Evolutionary conservation across 2,113 vertebrate genomes (phyloP).

Genomic region (Syngnathus floridae): DNA sequence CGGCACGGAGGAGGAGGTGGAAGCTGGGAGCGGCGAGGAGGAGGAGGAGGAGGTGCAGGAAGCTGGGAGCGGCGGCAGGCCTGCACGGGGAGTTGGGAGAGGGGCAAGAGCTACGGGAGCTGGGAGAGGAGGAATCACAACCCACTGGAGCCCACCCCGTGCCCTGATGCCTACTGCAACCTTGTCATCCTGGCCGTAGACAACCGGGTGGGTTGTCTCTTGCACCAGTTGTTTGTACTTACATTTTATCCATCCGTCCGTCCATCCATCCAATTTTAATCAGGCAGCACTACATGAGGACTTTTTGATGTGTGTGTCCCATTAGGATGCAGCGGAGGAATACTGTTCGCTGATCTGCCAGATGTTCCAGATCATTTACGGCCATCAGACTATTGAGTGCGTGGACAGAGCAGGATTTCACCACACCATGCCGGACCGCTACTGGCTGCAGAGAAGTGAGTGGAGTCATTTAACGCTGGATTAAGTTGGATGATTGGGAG

Average conservation of each 20-base stretch:
- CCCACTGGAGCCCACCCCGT: constrained; percentile 79
- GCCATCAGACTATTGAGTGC: constrained; percentile 92
- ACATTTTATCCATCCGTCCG: too few species aligned
- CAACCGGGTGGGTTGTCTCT: constrained; percentile 74
- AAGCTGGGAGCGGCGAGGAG: constrained; percentile 53
- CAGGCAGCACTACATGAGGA: too few species aligned
- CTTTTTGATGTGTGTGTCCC: not conserved
- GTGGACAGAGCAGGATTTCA: constrained; percentile 93
- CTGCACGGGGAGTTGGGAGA: constrained; percentile 81
- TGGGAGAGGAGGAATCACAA: constrained; percentile 90
- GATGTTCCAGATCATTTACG: constrained; percentile 96
- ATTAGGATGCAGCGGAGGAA: constrained; percentile 88
- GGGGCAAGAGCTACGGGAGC: constrained; percentile 80
- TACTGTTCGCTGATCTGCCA: constrained; percentile 94
- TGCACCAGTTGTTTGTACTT: too few species aligned
- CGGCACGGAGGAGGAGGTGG: constrained; percentile 55
- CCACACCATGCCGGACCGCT: constrained; percentile 81
- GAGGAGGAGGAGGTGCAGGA: constrained; percentile 60
- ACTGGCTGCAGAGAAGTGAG: constrained; percentile 85
- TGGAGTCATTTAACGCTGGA: not conserved
- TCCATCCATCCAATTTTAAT: too few species aligned
- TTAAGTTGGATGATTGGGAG: too few species aligned
- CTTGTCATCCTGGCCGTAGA: constrained; percentile 88
- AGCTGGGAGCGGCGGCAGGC: constrained; percentile 78
- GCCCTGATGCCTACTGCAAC: constrained; percentile 92